Evolutionary conservation across 2,888 invertebrate species (phyloP), one percentile per base, ranked within the genome.

Genomic region (Junonia oenone): DNA sequence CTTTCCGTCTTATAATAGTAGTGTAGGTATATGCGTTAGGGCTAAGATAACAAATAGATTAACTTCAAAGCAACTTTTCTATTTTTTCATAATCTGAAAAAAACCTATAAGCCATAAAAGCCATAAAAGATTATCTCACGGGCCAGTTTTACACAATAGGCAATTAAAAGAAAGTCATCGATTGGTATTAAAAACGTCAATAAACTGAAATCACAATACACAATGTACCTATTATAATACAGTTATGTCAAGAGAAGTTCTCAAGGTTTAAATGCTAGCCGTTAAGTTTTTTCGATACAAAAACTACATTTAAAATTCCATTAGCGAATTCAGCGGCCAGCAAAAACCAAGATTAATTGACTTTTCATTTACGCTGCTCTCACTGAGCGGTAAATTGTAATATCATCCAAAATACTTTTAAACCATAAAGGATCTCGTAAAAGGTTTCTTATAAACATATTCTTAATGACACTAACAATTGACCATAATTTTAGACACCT

Each of bases 181-280:
- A 48, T 29, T 38, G 11, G 13, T 15, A 35, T 38, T 46, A 38
- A 26, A 35, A 22, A 27, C 14, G 38, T 51, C 45, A 31, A 55
- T 55, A 51, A 55, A 51, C 29, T 38, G 17, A 11, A 50, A 45
- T 13, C 19, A 14, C 19, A 37, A 37, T 11, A 35, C 45, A 55
- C 51, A 55, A 55, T 55, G 45, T 37, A 27, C 13, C 40, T 40
- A 43, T 33, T 54, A 40, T 54, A 43, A 2, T 6, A n/a, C 13
- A 13, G 13, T n/a, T 26, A 22, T 13, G 13, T 22, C 6, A 37
- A 19, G 19, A 40, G 19, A 40, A 19, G 11, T 40, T 40, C 49
- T 35, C 48, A 48, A 47, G n/a, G n/a, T 11, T 35, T 35, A 11
- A 1, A 35, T 35, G 14, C 14, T 1, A 22, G 13, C n/a, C 35